Conservation (phyloP, 2,113 vertebrate species). For the Tachysurus vachellii region DNA sequence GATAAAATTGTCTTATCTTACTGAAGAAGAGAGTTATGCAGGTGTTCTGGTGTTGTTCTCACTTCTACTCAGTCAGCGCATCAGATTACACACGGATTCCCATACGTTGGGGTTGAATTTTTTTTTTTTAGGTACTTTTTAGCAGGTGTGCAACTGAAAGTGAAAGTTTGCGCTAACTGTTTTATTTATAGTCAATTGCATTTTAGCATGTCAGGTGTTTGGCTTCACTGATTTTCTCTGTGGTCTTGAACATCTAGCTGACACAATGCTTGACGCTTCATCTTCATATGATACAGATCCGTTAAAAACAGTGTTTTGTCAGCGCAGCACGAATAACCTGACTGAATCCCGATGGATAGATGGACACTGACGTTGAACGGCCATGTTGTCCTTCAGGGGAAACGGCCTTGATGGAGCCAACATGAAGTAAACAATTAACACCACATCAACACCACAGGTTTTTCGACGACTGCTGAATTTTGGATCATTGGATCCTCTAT, state of each 20-base stretch:
- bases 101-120: background rate
- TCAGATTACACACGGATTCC: background rate
- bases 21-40: background rate
- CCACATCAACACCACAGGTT: background rate
- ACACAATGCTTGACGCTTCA: background rate
- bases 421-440: slow-evolving; percentile 29
- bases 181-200: background rate
- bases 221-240: background rate
- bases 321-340: background rate
- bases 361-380: background rate
- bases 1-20: background rate
- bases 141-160: background rate
- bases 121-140: background rate
- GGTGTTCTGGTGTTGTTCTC: background rate
- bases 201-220: background rate
- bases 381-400: background rate
- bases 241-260: background rate
- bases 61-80: background rate
- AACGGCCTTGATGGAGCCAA: background rate
- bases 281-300: background rate
- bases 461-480: background rate
- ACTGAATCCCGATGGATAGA: background rate
- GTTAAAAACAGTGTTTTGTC: background rate
- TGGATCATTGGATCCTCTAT: background rate
- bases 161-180: background rate